phyloP scores from a whole-genome alignment of 1,140 invertebrate genomes.

The Lepidurus apus region DNA sequence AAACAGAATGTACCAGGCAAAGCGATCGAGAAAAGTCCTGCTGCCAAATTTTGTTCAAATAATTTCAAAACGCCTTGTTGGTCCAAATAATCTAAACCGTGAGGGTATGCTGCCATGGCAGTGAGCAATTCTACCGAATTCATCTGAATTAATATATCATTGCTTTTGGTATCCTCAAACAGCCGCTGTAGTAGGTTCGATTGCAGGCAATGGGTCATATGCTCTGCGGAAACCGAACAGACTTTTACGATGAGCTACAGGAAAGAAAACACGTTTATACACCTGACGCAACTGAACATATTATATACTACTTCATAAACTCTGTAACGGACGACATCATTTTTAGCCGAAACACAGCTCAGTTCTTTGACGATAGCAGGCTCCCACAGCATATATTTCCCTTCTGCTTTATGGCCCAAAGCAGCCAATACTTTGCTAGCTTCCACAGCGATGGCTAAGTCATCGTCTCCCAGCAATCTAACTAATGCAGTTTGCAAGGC shows the following conservation, averaged over 20 bases:
- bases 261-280: neutral
- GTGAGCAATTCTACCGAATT: constrained; percentile 39
- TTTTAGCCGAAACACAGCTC: neutral
- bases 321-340: neutral
- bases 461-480: neutral
- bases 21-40: constrained; percentile 34
- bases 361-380: neutral
- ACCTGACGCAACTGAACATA: neutral
- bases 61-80: constrained; percentile 31
- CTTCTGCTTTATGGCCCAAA: neutral
- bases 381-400: neutral
- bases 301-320: neutral
- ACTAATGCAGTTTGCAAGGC: neutral
- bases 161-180: neutral
- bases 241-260: neutral
- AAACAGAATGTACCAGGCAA: constrained; percentile 36
- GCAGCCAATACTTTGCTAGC: neutral
- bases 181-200: neutral
- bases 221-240: neutral
- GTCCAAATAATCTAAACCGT: constrained; percentile 35
- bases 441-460: constrained; percentile 1
- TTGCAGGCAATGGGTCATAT: neutral
- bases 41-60: constrained; percentile 30
- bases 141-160: constrained; percentile 35
- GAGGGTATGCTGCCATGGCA: constrained; percentile 33